These are phyloP conservation scores for Corapipo altera DNA, from an alignment of 2,113 vertebrate species.

Conservation along the genomic window DNA sequence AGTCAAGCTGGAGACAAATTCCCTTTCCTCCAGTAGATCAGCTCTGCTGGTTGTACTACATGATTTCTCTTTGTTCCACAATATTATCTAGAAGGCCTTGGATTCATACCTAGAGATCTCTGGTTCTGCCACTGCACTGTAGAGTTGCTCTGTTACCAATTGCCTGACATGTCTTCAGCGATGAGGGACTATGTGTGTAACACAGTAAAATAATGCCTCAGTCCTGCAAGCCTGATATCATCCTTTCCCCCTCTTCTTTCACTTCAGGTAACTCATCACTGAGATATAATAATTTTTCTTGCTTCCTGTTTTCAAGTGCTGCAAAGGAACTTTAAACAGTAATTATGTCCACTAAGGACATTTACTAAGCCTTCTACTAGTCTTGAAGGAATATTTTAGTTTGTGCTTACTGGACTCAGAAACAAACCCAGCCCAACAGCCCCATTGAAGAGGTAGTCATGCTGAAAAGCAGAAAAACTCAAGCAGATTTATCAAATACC, in stretches of 20 bases:
- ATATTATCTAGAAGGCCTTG: background rate
- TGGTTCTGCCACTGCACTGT: background rate
- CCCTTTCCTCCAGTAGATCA: background rate
- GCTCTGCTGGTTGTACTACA: background rate
- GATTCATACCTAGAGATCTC: background rate
- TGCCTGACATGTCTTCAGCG: background rate
- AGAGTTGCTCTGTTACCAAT: background rate
- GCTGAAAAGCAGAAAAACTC: background rate
- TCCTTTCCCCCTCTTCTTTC: background rate
- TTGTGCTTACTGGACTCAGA: background rate
- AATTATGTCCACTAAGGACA: background rate
- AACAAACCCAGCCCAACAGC: background rate
- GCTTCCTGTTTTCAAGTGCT: background rate
- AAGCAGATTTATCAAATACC: background rate
- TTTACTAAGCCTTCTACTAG: background rate
- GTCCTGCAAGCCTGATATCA: background rate
- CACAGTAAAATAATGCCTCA: background rate
- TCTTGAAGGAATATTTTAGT: background rate
- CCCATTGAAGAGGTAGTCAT: background rate
- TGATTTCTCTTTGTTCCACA: background rate
- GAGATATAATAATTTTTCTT: background rate
- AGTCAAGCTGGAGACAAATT: background rate
- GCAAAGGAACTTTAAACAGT: background rate
- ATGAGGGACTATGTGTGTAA: fast-evolving
- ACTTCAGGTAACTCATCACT: background rate